Conservation (phyloP, 2,888 invertebrate species). For the Celastrina argiolus region DNA sequence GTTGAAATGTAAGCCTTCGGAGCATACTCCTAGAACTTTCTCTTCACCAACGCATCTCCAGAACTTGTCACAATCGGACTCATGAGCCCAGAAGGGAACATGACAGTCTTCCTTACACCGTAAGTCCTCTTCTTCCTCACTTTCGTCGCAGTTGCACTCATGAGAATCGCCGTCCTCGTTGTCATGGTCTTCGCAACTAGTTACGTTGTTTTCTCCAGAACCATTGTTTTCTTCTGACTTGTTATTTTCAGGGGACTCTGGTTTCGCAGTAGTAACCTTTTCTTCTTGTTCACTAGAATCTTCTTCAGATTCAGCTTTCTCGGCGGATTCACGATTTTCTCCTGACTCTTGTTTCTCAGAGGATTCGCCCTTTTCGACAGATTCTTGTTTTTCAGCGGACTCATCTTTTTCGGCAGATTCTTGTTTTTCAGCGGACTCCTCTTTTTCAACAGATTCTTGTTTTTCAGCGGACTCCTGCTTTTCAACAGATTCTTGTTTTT, state of each 20-base stretch:
- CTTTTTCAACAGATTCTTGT: constrained; percentile 27
- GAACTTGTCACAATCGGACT: constrained; percentile 59
- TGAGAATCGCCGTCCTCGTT: constrained; percentile 17
- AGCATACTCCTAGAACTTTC: constrained; percentile 44
- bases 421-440: constrained; percentile 19
- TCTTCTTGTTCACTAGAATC: background rate
- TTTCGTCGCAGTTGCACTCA: constrained; percentile 24
- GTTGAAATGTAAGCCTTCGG: constrained; percentile 63
- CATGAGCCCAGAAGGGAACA: constrained; percentile 56
- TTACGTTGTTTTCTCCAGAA: background rate
- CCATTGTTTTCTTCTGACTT: constrained; percentile 3
- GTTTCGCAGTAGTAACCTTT: constrained; percentile 14
- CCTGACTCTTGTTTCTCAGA: constrained; percentile 1
- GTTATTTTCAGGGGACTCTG: background rate
- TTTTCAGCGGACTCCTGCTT: constrained; percentile 24
- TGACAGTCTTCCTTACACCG: constrained; percentile 52
- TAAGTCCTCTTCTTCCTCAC: constrained; percentile 21
- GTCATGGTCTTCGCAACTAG: background rate
- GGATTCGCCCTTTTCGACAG: background rate
- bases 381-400: background rate
- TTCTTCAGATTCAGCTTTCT: constrained; percentile 16
- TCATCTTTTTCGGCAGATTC: constrained; percentile 22
- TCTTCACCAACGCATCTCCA: constrained; percentile 51
- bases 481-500: background rate
- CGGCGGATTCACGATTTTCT: constrained; percentile 18